A percentile compares a stretch with the other conserved stretches of the same genome.
Conservation (phyloP, 2,797 vertebrate species). For the Telmatherina bonti region DNA sequence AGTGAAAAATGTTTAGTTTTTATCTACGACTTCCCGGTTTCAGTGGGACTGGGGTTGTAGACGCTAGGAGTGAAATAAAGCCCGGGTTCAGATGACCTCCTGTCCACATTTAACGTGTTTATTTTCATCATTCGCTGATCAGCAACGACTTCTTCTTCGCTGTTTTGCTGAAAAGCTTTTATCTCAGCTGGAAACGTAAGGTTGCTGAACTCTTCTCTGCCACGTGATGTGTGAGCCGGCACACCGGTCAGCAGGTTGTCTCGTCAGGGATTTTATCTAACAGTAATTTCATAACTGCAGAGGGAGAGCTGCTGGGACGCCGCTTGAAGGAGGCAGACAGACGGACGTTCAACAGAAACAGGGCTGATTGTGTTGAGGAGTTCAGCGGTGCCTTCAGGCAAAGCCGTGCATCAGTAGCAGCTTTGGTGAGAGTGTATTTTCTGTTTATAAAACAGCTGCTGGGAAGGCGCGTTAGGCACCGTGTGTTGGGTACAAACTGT, state of each 20-base stretch:
- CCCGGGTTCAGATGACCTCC: too few species aligned
- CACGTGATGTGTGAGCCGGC: constrained; percentile 36
- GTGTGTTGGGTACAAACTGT: constrained; percentile 48
- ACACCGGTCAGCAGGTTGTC: constrained; percentile 34
- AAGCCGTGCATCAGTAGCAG: constrained; percentile 45
- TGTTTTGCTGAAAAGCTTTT: too few species aligned
- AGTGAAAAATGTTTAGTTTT: too few species aligned
- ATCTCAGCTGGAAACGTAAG: too few species aligned
- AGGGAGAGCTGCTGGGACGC: constrained; percentile 43
- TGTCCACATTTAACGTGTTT: too few species aligned
- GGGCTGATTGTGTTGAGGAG: constrained; percentile 48
- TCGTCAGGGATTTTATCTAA: constrained; percentile 40
- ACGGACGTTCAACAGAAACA: constrained; percentile 21
- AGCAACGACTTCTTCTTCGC: too few species aligned
- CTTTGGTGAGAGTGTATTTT: constrained; percentile 29
- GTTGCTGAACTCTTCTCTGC: constrained; percentile 1
- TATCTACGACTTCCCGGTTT: too few species aligned
- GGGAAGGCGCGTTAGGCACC: constrained; percentile 36
- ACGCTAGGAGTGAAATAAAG: too few species aligned
- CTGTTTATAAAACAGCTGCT: constrained; percentile 62
- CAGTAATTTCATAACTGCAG: constrained; percentile 52
- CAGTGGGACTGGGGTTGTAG: too few species aligned
- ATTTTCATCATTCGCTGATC: too few species aligned
- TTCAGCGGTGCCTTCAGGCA: constrained; percentile 51
- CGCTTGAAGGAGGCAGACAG: constrained; percentile 10